Evolutionary conservation across 1,140 invertebrate genomes (phyloP), one percentile per base, ranked within the genome.

Genomic region (Caenorhabditis latens): DNA sequence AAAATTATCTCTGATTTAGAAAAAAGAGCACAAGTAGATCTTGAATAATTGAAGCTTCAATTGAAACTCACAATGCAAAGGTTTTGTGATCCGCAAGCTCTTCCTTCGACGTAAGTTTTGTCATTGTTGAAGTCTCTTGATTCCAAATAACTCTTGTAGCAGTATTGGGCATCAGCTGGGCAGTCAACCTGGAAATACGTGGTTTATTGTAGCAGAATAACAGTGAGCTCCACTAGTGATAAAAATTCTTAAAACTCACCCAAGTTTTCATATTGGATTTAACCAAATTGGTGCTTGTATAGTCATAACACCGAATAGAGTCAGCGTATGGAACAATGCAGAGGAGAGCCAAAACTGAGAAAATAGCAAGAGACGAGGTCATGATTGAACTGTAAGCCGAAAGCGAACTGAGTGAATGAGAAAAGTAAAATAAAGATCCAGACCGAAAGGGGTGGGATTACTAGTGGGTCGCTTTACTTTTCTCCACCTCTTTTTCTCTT

Each of bases 81-180:
- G 53, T 85, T 85, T 21, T 48, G 32, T 1, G 84, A 71, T 75
- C 84, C 84, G 24, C 84, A 85, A 24, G 63, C 43, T 85, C 84
- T 71, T 65, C 63, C 67, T 43, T 75, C 65, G 14, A 85, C 40
- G n/a, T 53, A 85, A 8, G 65, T 71, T 48, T 79, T 85, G 21
- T 55, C 53, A 53, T 67, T 67, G 55, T 75, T 75, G 65, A 57
- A 57, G 46, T 85, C 84, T 43, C 63, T 53, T n/a, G 63, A 71
- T 58, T 85, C 84, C 50, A 58, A 71, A 79, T 85, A 85, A 43
- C 63, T 75, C 46, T 85, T 85, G 67, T 55, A 85, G 50, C 84
- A 85, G 50, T 71, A 85, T 75, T 55, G 53, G 57, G 84, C 50
- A n/a, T 85, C 67, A 53, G 58, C 32, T 55, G 84, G 84, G 65